Base-by-base conservation (phyloP, 2,797 vertebrate genomes). In the Orientallactaga sibirica region DNA sequence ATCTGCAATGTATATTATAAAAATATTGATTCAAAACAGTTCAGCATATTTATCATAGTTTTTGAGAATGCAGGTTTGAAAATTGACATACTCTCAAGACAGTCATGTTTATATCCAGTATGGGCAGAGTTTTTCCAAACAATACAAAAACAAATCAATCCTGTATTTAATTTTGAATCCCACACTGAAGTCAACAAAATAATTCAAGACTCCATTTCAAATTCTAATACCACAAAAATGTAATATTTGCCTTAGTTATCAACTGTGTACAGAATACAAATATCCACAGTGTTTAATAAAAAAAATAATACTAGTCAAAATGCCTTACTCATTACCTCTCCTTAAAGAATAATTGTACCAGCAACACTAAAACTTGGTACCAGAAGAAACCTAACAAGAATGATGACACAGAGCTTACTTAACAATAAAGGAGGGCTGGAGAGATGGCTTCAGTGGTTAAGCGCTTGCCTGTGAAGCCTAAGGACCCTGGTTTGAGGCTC, bases 321-420 rank as follows among this genome's bases (percentile, higher is more conserved):
- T 73, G 7, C 58, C 86, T 90, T 82, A 80, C 2, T 33, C 0
- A 58, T 29, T 43, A 62, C 24, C 25, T 67, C n/a, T 93, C 25
- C 74, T 71, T 86, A 87, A 95, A 83, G 73, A 73, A 92, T 3
- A 91, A 73, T 12, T 68, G 24, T 48, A 52, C 62, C 11, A 77
- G 64, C 24, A 88, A 25, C 66, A 82, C 73, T 75, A 62, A 83
- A 86, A 62, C 80, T 86, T 81, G 71, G 85, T 9, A 82, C 55
- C 76, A 68, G 25, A 67, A 92, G 61, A 88, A 96, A 93, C 76
- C 18, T 64, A 52, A 92, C 52, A 71, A 86, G 94, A 71, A 75
- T 24, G 55, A 79, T 64, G 67, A 64, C 24, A 77, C 3, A 83
- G 22, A 37, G 14, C 12, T 90, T 7, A 0, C 41, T 22, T 66